A percentile compares a stretch with the other conserved stretches of the same genome.
phyloP scores from a whole-genome alignment of 2,113 vertebrate species.

The Rhea americana region DNA sequence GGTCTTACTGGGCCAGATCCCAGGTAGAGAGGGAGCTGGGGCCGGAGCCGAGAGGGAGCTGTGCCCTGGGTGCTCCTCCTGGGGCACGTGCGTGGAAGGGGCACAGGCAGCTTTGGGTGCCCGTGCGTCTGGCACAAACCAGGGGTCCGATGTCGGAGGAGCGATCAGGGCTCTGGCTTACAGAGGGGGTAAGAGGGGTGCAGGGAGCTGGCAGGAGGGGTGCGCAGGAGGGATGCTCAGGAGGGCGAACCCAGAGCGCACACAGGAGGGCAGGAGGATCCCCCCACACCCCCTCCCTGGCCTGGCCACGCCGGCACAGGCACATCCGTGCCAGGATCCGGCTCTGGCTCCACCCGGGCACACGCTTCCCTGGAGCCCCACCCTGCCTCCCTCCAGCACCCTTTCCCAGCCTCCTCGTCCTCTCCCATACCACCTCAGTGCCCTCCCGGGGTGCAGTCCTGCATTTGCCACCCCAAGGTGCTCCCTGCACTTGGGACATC shows the following conservation, averaged over 20 bases:
- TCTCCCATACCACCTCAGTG: neutral
- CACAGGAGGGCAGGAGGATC: neutral
- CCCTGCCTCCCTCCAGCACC: constrained; percentile 26
- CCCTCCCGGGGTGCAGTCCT: neutral
- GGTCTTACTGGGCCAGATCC: neutral
- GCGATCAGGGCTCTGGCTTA: neutral
- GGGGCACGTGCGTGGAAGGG: too few relatives aligned
- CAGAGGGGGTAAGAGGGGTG: neutral
- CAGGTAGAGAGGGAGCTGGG: neutral
- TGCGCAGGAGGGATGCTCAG: neutral
- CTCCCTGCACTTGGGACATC: neutral
- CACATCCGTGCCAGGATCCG: constrained; percentile 76
- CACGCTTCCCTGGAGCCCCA: neutral
- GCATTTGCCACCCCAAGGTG: fast-evolving
- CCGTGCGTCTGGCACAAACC: too few relatives aligned
- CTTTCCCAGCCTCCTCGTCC: constrained; percentile 6
- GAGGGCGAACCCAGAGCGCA: neutral
- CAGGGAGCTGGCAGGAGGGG: neutral
- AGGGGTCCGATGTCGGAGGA: too few relatives aligned
- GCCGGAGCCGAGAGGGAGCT: neutral
- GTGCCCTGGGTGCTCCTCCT: neutral
- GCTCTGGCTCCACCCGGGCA: constrained; percentile 18
- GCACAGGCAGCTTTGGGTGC: too few relatives aligned
- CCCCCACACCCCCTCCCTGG: neutral
- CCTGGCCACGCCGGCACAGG: constrained; percentile 45